Evolutionary conservation across 1,140 invertebrate genomes (phyloP).

Genomic region (Magallana angulata): DNA sequence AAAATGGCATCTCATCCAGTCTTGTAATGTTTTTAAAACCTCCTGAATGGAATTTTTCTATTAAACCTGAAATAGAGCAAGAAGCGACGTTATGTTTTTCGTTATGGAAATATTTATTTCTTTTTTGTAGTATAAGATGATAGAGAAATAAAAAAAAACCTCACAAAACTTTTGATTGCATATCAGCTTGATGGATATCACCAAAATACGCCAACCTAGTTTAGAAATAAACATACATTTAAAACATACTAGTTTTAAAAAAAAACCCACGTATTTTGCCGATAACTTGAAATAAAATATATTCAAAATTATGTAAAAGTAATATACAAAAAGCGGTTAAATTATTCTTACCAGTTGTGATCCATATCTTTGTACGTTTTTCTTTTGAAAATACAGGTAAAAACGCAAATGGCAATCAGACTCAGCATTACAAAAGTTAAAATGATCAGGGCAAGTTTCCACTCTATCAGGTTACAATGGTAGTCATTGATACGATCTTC

Average conservation of each 20-base stretch:
- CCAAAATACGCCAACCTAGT: not conserved
- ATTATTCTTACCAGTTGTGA: not conserved
- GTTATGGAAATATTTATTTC: not conserved
- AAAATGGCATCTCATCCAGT: too few relatives aligned
- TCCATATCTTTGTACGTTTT: not conserved
- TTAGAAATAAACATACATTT: not conserved
- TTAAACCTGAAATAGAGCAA: too few relatives aligned
- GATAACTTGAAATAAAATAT: too few relatives aligned
- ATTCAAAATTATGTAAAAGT: too few relatives aligned
- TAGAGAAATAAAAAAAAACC: not conserved
- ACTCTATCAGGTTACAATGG: not conserved
- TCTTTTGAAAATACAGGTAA: not conserved
- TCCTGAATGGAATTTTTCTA: too few relatives aligned
- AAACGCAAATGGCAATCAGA: not conserved
- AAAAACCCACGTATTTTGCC: too few relatives aligned
- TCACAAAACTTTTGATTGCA: not conserved
- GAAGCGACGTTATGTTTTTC: not conserved
- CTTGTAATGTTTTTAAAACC: too few relatives aligned
- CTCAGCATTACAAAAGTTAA: not conserved
- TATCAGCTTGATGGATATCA: not conserved
- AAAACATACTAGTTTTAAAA: too few relatives aligned
- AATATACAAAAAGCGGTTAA: too few relatives aligned
- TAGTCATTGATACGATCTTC: slow-evolving; percentile 22
- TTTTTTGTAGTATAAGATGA: not conserved
- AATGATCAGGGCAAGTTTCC: not conserved